Base-by-base conservation (phyloP, 2,113 vertebrate genomes). In the Pan paniscus region DNA sequence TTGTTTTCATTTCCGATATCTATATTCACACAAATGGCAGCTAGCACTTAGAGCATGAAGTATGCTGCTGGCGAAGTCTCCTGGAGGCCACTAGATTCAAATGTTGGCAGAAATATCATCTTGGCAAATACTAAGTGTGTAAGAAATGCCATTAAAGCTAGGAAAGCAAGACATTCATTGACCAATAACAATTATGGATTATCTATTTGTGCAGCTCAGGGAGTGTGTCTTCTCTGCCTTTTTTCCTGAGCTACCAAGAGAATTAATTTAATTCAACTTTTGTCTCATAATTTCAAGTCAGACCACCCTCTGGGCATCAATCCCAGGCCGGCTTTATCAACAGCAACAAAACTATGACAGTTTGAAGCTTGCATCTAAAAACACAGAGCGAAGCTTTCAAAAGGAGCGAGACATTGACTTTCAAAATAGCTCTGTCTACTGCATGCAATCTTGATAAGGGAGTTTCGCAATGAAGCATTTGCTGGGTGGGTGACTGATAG, bases 261-360 rank as follows among this genome's bases (percentile, higher is more conserved):
- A 98, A 98, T 97, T 96, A 97, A 98, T 97, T 97, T 97, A 97
- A 98, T 98, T 98, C 97, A 98, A 98, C 84, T 76, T 98, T 98
- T 98, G 50, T 85, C 88, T 98, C 76, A 50, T 98, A 98, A 98
- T 99, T 98, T 98, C 86, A 94, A 94, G 76, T 96, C 98, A 98
- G 98, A 93, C 86, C 82, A 64, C 97, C 95, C 91, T 98, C 97
- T 96, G 86, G 98, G 98, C 98, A 98, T 98, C 98, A 98, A 38
- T 98, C 84, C 55, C 83, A 94, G 94, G 90, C 67, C 27, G 86
- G 93, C 68, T 98, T 99, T 98, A 98, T 98, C 98, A 98, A 98
- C 90, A 97, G 86, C 97, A 98, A 97, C 96, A 98, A 97, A 98
- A 98, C 84, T 97, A 94, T 98, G 98, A 98, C 98, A 98, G 98